These are phyloP conservation scores for Bugulina stolonifera DNA, from an alignment of 2,888 invertebrate species.

Conservation along the genomic window DNA sequence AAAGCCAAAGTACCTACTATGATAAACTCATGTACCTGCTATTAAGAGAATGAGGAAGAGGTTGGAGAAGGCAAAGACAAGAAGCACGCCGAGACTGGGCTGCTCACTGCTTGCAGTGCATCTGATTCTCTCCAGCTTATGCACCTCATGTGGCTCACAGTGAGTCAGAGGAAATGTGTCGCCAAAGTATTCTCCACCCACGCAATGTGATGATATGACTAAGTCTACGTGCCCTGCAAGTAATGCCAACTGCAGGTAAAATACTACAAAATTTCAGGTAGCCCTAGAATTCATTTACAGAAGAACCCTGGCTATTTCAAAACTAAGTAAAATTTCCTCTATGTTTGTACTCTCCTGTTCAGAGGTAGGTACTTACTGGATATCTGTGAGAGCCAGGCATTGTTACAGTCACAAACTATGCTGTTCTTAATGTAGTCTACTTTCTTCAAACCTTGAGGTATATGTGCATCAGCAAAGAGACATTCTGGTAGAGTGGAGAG, in stretches of 20 bases:
- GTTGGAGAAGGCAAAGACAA: neutral
- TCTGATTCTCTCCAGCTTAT: neutral
- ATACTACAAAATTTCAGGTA: no score
- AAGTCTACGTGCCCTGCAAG: neutral
- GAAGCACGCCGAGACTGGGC: neutral
- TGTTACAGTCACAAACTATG: constrained; percentile 1
- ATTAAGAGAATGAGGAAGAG: neutral
- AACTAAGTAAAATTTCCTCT: no score
- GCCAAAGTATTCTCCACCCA: neutral
- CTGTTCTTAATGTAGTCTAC: neutral
- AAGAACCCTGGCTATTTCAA: no score
- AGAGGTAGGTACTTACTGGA: neutral
- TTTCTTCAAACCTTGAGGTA: neutral
- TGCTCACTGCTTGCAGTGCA: neutral
- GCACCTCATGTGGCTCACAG: neutral
- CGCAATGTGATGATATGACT: neutral
- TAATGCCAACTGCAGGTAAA: no score
- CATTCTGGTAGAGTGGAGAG: constrained; percentile 7
- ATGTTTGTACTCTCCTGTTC: no score
- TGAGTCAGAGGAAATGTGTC: neutral
- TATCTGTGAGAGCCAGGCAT: constrained; percentile 17
- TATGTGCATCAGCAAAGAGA: constrained; percentile 19
- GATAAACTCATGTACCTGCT: no score
- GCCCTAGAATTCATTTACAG: no score
- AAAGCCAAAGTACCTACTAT: no score